Conservation (phyloP, 2,113 vertebrate species). For the Forbesichthys papilliferus region DNA sequence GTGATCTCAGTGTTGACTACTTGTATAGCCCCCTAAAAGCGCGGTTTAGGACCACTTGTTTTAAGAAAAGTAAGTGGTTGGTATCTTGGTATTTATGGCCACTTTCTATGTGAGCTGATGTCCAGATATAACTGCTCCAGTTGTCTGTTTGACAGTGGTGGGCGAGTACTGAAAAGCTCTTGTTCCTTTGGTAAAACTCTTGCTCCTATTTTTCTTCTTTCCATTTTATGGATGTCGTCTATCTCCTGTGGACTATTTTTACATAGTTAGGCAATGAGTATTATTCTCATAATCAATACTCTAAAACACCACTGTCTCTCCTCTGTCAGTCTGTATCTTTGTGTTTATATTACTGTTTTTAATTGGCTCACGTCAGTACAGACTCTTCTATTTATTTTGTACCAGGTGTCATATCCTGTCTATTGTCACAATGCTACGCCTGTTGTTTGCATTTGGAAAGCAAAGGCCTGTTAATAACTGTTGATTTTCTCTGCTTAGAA, state of each 20-base stretch:
- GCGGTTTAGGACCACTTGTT: neutral
- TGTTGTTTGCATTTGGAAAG: slow-evolving; percentile 20
- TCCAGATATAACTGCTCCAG: slow-evolving; percentile 62
- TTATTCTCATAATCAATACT: neutral
- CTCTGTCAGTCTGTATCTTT: neutral
- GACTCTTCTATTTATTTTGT: slow-evolving; percentile 30
- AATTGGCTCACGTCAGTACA: neutral
- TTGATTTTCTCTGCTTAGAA: neutral
- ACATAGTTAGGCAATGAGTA: neutral
- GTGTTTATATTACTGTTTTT: neutral
- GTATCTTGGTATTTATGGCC: slow-evolving; percentile 37
- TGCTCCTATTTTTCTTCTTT: neutral
- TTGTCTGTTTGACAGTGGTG: slow-evolving; percentile 56
- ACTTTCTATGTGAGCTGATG: slow-evolving; percentile 47
- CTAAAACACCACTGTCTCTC: neutral
- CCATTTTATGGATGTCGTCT: neutral
- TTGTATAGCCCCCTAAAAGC: neutral
- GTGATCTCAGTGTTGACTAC: neutral
- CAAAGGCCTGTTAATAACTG: neutral
- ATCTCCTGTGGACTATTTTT: neutral
- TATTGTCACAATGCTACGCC: slow-evolving; percentile 24
- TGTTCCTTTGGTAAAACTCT: slow-evolving; percentile 6
- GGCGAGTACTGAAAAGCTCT: neutral
- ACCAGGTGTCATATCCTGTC: slow-evolving; percentile 24
- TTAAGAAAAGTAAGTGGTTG: slow-evolving; percentile 8